These are phyloP conservation scores for Gavia stellata DNA, from an alignment of 2,113 vertebrate genomes.

Conservation along the genomic window DNA sequence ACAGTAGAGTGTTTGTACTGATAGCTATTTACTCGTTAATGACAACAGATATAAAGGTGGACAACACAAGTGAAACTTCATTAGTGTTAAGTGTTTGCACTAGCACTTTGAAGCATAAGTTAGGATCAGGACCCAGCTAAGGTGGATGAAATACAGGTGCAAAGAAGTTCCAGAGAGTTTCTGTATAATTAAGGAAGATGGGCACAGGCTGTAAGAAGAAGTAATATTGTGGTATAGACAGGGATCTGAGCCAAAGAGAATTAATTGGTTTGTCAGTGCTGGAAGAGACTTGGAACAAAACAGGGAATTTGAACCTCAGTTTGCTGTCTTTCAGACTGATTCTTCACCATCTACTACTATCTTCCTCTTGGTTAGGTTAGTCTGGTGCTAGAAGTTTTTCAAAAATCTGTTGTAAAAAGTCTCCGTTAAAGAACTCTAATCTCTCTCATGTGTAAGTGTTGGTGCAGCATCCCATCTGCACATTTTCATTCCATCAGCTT, in stretches of 20 bases:
- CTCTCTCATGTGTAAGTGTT: background rate
- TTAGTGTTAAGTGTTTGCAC: background rate
- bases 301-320: background rate
- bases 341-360: background rate
- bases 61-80: background rate
- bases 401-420: background rate
- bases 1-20: background rate
- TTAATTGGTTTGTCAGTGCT: background rate
- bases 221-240: background rate
- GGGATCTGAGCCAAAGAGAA: background rate
- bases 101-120: background rate
- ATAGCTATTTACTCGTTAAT: background rate
- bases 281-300: background rate
- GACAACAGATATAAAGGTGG: background rate
- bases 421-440: background rate
- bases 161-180: background rate
- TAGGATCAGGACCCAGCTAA: background rate
- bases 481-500: background rate
- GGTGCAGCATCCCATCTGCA: background rate
- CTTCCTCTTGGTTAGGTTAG: background rate
- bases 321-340: background rate
- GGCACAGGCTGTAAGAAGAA: background rate
- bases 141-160: background rate
- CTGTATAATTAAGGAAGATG: background rate
- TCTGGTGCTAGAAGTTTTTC: background rate